Base-by-base conservation (phyloP, 2,888 invertebrate species). In the Oithona nana region DNA sequence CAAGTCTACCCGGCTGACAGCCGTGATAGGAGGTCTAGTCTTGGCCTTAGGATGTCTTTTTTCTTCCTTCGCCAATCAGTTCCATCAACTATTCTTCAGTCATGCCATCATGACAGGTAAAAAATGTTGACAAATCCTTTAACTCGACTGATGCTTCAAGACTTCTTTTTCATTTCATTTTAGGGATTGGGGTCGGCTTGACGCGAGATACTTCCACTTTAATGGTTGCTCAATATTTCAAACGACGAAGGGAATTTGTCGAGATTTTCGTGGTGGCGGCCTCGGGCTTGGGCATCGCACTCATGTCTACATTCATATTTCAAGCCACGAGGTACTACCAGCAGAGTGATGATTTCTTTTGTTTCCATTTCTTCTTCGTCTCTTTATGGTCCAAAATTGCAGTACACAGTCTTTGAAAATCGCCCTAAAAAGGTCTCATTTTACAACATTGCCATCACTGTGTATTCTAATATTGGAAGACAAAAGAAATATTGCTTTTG, bases 201-300 rank as follows among this genome's bases (percentile, higher is more conserved):
- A 87, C 87, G 4, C 75, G 88, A 66, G 88, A 87, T 73, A 87
- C 88, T 69, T 85, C 87, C 26, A 86, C 86, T 51, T 75, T 89
- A 68, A 88, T 89, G 86, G 85, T 89, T 65, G 88, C 88, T 50
- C 87, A 88, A 73, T 90, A 89, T 75, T 89, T 89, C 79, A 87
- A 88, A 72, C 74, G 85, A 66, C 78, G 83, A 68, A 76, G 89
- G 65, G 88, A 89, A 73, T 78, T 88, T 68, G 88, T 88, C 59
- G 89, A 90, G 75, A 86, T 89, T 70, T 84, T 88, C 73, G 83
- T 88, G 67, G 83, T 88, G 62, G 84, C 86, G 67, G 88, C 87
- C 69, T 86, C 85, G 70, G 88, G 89, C 1, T 76, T 88, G 56
- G 88, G 88, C 64, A 85, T 88, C 66, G 82, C 86, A 13, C 79